Conservation (phyloP, 2,888 invertebrate species). For the Theretra japonica region DNA sequence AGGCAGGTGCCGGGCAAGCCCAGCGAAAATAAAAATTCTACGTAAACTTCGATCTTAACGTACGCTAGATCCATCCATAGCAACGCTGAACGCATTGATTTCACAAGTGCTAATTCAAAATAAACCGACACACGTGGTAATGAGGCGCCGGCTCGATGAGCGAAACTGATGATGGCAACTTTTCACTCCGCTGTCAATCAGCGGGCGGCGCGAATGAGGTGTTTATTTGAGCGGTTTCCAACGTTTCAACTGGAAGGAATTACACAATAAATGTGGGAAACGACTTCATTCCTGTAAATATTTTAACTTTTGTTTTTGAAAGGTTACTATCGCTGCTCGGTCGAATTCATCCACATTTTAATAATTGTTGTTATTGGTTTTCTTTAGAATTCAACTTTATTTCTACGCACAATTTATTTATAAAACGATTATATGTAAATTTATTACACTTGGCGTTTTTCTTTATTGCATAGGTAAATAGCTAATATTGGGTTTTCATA, state of each 20-base stretch:
- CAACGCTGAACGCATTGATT: too few species aligned
- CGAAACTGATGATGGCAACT: slow-evolving; percentile 7
- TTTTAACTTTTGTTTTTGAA: neutral
- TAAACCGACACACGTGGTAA: neutral
- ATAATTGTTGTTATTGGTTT: neutral
- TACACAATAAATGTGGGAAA: neutral
- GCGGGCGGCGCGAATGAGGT: neutral
- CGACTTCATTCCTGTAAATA: slow-evolving; percentile 9
- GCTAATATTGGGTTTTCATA: too few species aligned
- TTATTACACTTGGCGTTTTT: too few species aligned
- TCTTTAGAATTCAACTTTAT: neutral
- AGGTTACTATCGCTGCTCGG: neutral
- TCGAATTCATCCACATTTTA: neutral
- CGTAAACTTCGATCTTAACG: too few species aligned
- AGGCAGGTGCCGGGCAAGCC: too few species aligned
- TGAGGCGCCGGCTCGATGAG: neutral
- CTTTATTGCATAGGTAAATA: too few species aligned
- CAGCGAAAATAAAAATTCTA: too few species aligned
- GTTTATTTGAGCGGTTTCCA: slow-evolving; percentile 12
- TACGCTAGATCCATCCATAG: too few species aligned
- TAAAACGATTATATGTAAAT: too few species aligned
- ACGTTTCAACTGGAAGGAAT: slow-evolving; percentile 14
- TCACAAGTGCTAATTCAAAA: neutral
- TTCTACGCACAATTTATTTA: too few species aligned
- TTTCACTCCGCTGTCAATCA: slow-evolving; percentile 22